phyloP scores from a whole-genome alignment of 2,797 vertebrate species.

The Stomatorhinus walkeri region DNA sequence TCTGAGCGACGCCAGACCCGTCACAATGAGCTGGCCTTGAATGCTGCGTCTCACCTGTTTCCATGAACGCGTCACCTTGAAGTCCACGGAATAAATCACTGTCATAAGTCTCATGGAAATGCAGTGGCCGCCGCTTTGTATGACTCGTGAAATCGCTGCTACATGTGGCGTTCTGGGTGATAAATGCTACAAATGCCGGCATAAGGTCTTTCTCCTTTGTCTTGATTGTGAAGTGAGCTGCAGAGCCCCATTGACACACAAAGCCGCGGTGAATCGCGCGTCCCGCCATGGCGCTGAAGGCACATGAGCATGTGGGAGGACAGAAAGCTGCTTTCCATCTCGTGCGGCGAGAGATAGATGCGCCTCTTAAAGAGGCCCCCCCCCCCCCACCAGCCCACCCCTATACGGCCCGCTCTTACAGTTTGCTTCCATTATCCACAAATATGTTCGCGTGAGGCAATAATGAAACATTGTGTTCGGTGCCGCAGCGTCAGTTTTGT shows the following conservation, averaged over 20 bases:
- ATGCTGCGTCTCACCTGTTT: background rate
- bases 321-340: background rate
- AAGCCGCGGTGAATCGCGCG: background rate
- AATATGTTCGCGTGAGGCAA: background rate
- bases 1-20: background rate
- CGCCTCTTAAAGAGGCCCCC: background rate
- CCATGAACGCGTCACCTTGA: background rate
- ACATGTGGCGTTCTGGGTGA: background rate
- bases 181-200: background rate
- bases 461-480: background rate
- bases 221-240: background rate
- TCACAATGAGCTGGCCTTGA: background rate
- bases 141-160: background rate
- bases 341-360: background rate
- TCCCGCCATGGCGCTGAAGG: background rate
- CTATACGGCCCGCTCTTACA: background rate
- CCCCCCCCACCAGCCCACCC: background rate
- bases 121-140: background rate
- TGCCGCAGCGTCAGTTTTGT: background rate
- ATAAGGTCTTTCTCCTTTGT: conserved; percentile 6
- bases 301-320: background rate
- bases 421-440: background rate
- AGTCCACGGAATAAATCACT: background rate
- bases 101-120: conserved; percentile 7
- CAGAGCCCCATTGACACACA: background rate